Base-by-base conservation (phyloP, 2,888 invertebrate species). In the Adela reaumurella region DNA sequence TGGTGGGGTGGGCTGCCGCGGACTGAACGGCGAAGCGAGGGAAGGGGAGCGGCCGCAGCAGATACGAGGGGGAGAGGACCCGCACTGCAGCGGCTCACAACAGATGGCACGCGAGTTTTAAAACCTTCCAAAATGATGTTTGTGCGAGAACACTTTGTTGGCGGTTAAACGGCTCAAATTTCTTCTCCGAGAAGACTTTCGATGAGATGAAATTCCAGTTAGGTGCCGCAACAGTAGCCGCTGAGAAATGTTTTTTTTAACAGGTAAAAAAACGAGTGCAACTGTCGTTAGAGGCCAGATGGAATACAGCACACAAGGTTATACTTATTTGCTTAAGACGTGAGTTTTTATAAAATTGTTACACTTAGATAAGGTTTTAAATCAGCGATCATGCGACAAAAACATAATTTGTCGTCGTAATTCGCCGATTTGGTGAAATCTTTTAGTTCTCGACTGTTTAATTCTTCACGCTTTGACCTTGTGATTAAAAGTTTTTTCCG, bases 21-120 rank as follows among this genome's bases (percentile, higher is more conserved):
- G 29, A 17, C 24, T 5, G 19, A 10, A 35, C 29, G 46, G 46
- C 14, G 10, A 8, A 35, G 35, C 16, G 46, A 11, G 4, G 35
- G 35, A 14, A 3, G 46, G 5, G 46, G 35, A 19, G 19, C 16
- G 24, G 24, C 6, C 24, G 6, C 24, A n/a, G n/a, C n/a, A n/a
- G n/a, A n/a, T n/a, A n/a, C n/a, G 24, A 24, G 24, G 24, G 45
- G 24, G 24, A 24, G 24, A 24, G 24, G 8, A 8, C 11, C 35
- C 35, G 35, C 69, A 64, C 67, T 74, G 74, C 74, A 73, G 70
- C 72, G 68, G 63, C 65, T 68, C 42, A 72, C 72, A 74, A 74
- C 78, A 78, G 78, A 78, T 78, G 78, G 78, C 74, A 77, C 72
- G 74, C 77, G 77, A 74, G 76, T 74, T 76, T 67, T 72, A 70